Evolutionary conservation across 2,888 invertebrate genomes (phyloP), one percentile per base, ranked within the genome.

Genomic region (Ochlodes sylvanus): DNA sequence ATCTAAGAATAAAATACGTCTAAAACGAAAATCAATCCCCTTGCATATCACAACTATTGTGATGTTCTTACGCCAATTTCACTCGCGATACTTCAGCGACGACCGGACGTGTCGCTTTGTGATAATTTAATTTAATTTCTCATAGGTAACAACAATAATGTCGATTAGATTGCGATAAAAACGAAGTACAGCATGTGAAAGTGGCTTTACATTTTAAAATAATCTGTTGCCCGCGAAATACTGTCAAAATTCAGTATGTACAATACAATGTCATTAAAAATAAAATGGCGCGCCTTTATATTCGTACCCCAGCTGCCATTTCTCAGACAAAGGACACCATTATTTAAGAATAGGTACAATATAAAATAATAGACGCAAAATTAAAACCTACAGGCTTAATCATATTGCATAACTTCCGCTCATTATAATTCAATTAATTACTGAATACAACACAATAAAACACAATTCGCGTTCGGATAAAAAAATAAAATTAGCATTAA

Each of bases 401-500:
- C 82, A 87, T 89, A 90, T 90, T 90, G 89, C 89, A 86, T 83
- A 82, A 80, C 78, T 78, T 82, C 84, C 79, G 76, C 70, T 73
- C 78, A 78, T 80, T 79, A 86, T 85, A 86, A 86, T 82, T 87
- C 85, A 84, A 84, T 81, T 77, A 81, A 77, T 86, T 85, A 87
- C 85, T 85, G 86, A 88, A 89, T 89, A 90, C 88, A 90, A 82
- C 86, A 81, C 75, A 83, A 83, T 78, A 77, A 79, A 75, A 74
- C 72, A 52, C 5, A 4, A 72, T 47, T 38, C 14, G 17, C 17
- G 47, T 50, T 60, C 12, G 50, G 47, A 27, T 52, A 62, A 68
- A 50, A n/a, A 77, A 74, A 76, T 72, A 75, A 75, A 76, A 76
- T 63, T 76, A 76, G 75, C 72, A 76, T 70, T 69, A 70, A 72